Conservation (phyloP, 2,113 vertebrate species). For the Mixornis gularis region DNA sequence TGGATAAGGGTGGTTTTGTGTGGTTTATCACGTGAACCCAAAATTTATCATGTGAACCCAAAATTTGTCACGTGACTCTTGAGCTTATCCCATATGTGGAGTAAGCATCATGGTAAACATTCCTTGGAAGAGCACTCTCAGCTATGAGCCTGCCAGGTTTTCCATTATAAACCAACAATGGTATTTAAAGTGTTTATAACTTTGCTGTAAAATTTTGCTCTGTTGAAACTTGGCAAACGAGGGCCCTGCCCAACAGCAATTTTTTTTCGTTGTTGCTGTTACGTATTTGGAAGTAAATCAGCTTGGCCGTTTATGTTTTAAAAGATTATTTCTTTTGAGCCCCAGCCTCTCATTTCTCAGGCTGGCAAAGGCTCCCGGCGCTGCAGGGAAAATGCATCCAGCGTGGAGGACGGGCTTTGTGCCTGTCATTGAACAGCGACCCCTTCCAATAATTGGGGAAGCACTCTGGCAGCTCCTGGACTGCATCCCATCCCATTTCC, state of each 20-base stretch:
- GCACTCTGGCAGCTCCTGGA: background rate
- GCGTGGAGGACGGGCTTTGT: background rate
- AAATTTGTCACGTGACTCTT: background rate
- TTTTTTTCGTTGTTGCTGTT: background rate
- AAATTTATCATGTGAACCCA: background rate
- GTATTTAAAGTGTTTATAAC: slow-evolving; percentile 29
- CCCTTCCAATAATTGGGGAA: background rate
- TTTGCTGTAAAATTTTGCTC: slow-evolving; percentile 35
- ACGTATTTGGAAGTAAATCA: slow-evolving; percentile 36
- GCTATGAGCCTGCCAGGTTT: background rate
- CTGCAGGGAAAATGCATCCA: slow-evolving; percentile 4
- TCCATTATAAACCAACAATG: slow-evolving; percentile 30
- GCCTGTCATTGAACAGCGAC: slow-evolving; percentile 13
- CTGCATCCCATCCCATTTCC: background rate
- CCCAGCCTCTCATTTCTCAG: slow-evolving; percentile 21
- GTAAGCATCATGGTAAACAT: background rate
- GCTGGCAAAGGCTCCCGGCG: background rate
- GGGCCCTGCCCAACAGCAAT: slow-evolving; percentile 27
- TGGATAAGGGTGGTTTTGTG: background rate
- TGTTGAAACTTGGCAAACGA: background rate
- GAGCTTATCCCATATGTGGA: fast-evolving
- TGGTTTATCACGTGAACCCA: background rate
- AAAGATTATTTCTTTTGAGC: slow-evolving; percentile 37
- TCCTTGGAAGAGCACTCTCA: background rate
- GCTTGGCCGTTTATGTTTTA: slow-evolving; percentile 38